Evolutionary conservation across 2,113 vertebrate species (phyloP).

Genomic region (Pteronura brasiliensis): DNA sequence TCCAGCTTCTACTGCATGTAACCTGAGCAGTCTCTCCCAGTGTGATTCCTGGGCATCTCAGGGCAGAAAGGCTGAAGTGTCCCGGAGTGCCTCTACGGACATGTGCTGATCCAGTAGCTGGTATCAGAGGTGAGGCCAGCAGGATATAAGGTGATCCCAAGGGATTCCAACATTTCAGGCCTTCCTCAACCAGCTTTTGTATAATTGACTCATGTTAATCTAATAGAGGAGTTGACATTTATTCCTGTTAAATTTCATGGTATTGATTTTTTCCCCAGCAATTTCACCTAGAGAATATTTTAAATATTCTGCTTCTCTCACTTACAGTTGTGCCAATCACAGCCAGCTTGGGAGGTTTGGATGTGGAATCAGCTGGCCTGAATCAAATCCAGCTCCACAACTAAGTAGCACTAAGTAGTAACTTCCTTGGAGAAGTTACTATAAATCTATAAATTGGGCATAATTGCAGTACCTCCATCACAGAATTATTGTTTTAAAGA

Average conservation of each 20-base stretch:
- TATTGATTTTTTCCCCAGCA: slow-evolving; percentile 36
- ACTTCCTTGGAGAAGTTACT: neutral
- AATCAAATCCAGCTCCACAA: neutral
- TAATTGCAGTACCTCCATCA: neutral
- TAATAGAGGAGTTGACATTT: neutral
- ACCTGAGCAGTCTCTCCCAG: neutral
- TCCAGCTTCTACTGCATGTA: neutral
- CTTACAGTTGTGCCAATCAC: neutral
- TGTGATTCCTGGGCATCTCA: neutral
- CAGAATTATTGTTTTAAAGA: neutral
- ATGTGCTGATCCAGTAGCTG: neutral
- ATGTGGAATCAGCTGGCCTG: neutral
- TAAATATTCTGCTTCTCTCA: slow-evolving; percentile 1
- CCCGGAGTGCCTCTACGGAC: neutral
- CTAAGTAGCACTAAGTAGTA: neutral
- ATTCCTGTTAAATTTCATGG: slow-evolving; percentile 27
- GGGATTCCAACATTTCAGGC: neutral
- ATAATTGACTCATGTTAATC: slow-evolving; percentile 8
- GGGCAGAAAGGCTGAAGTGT: neutral
- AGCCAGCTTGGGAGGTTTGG: neutral
- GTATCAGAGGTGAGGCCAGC: neutral
- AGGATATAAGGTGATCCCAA: neutral
- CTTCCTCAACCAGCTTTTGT: neutral
- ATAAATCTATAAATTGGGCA: neutral
- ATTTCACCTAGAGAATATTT: neutral